Base-by-base conservation (phyloP, 2,797 vertebrate genomes). In the Squalus acanthias region DNA sequence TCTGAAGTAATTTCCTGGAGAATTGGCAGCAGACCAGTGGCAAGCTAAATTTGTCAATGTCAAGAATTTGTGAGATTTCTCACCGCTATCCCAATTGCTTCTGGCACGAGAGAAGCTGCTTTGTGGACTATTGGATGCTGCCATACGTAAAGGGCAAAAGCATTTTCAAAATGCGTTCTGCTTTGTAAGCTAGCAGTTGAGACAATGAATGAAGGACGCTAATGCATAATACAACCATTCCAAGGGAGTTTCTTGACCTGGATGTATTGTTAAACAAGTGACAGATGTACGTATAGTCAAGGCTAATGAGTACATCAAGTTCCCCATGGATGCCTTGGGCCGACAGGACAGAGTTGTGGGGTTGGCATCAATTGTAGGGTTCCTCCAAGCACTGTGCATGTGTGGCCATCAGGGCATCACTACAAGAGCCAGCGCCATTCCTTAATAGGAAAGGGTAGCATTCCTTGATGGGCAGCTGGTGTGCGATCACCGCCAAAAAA, bases 1-100 rank as follows among this genome's bases (percentile, higher is more conserved):
- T 93, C 91, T 67, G 65, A 46, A 93, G 91, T 69, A 67, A 93
- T 93, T 69, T 93, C 65, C 91, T 93, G 65, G 17, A 93, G 91
- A 46, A 69, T 67, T 93, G 65, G 65, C 91, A 46, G 39, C 63
- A 69, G 65, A 46, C 63, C 91, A 93, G 65, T 93, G 91, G 65
- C 91, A 46, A 69, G 65, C 91, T 69, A 93, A 46, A 93, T 93
- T 69, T 93, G 65, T 93, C 91, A 69, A 67, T 69, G 91, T 93
- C 65, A 93, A 93, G 65, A 46, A 24, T 69, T 92, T 93, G 91
- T 24, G 63, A 93, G 91, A 46, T 67, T 69, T 69, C 91, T 93
- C 65, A 46, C n/a, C 9, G 65, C n/a, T 46, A 10, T 69, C 20
- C 91, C 91, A 24, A 24, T 93, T 22, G 91, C 91, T 93, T 93